phyloP scores from a whole-genome alignment of 2,888 invertebrate genomes.

The Drosophila helvetica region DNA sequence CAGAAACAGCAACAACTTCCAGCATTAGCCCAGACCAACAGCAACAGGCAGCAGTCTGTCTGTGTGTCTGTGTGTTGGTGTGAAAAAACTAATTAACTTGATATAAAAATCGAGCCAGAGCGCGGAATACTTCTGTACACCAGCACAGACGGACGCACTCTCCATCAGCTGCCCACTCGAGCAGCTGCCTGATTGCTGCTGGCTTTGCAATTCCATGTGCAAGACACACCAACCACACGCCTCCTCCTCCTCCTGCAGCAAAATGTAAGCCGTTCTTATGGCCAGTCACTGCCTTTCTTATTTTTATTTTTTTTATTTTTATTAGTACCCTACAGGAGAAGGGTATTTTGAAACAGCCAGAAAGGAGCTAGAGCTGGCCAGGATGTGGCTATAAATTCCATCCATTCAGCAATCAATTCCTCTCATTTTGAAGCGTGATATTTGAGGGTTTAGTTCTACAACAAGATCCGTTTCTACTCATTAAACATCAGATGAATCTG shows the following conservation, averaged over 20 bases:
- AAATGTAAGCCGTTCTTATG: slow-evolving; percentile 51
- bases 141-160: slow-evolving; percentile 5
- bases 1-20: slow-evolving; percentile 16
- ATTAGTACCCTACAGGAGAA: no score
- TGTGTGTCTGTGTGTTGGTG: slow-evolving; percentile 4
- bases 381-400: background rate
- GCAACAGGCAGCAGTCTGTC: background rate
- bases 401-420: background rate
- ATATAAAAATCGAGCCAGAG: slow-evolving; percentile 46
- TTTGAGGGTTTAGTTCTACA: background rate
- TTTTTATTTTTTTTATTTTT: slow-evolving; percentile 38
- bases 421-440: background rate
- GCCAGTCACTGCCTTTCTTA: slow-evolving; percentile 35
- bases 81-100: slow-evolving; percentile 58
- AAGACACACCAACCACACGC: slow-evolving; percentile 43
- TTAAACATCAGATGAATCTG: background rate
- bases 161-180: slow-evolving; percentile 53
- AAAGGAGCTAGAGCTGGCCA: background rate
- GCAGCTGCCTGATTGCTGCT: slow-evolving; percentile 41
- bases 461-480: background rate
- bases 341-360: no score
- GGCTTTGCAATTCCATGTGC: slow-evolving; percentile 51
- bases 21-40: background rate
- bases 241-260: slow-evolving; percentile 35
- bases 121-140: no score